These are phyloP conservation scores for Acarapis woodi DNA, from an alignment of 1,140 invertebrate genomes.

Conservation along the genomic window DNA sequence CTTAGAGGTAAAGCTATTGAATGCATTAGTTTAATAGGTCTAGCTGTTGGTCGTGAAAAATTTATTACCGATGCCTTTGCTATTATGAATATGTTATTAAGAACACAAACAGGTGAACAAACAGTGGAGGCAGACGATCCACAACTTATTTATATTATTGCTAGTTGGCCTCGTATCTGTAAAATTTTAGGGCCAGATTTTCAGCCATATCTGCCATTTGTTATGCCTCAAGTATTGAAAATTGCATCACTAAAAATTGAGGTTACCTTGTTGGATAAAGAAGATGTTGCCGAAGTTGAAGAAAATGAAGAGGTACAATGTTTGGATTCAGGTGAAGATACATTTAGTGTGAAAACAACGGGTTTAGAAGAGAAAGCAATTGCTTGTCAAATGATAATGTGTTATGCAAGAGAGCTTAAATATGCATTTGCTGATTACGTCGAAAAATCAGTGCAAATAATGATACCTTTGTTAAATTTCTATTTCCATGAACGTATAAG, in stretches of 20 bases:
- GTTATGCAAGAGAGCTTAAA: constrained; percentile 87
- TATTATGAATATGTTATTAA: constrained; percentile 80
- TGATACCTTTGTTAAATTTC: constrained; percentile 90
- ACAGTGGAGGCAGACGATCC: constrained; percentile 73
- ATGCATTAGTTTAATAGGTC: constrained; percentile 87
- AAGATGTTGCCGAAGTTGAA: constrained; percentile 35
- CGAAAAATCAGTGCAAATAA: constrained; percentile 71
- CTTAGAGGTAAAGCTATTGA: constrained; percentile 86
- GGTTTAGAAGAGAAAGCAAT: constrained; percentile 94
- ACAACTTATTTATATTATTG: constrained; percentile 84
- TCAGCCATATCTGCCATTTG: constrained; percentile 78
- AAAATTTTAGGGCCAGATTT: constrained; percentile 84
- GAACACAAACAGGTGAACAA: constrained; percentile 49
- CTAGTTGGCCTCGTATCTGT: constrained; percentile 94
- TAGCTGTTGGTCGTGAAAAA: constrained; percentile 87
- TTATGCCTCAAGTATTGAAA: constrained; percentile 85
- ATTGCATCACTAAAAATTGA: constrained; percentile 89
- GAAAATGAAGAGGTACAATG: constrained; percentile 91
- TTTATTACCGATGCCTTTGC: constrained; percentile 77
- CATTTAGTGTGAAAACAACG: constrained; percentile 26
- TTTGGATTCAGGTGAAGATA: constrained; percentile 69
- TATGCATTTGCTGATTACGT: constrained; percentile 81
- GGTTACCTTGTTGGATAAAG: constrained; percentile 61
- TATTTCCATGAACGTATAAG: constrained; percentile 93
- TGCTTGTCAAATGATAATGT: constrained; percentile 95